Base-by-base conservation (phyloP, 2,888 invertebrate genomes). In the Cecidostiba fungosa region DNA sequence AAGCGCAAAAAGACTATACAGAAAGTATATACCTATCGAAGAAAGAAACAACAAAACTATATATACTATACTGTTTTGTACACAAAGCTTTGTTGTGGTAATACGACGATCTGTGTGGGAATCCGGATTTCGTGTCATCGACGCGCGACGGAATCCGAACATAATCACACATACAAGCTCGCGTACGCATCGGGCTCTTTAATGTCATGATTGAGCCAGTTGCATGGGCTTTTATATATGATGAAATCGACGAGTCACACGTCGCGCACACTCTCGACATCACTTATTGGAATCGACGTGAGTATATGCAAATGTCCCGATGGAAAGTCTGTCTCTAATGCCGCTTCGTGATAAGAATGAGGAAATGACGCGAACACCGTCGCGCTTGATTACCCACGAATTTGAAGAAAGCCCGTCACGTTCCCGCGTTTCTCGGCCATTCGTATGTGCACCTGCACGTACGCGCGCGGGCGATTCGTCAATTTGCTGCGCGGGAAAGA, bases 151-250 rank as follows among this genome's bases (percentile, higher is more conserved):
- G 32, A 32, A 32, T 32, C 32, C 32, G 32, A 32, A 32, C 3
- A n/a, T n/a, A n/a, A n/a, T n/a, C n/a, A n/a, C n/a, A n/a, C n/a
- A n/a, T n/a, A n/a, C n/a, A n/a, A n/a, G n/a, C n/a, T 23, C 32
- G 72, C 39, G 39, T 77, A 36, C 10, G 50, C 10, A 54, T n/a
- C 76, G 69, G 89, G 83, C 88, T 87, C 87, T 87, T 89, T 89
- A 91, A 91, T 91, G 90, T 82, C 89, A 86, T 82, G 89, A 92
- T 92, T 90, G 90, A 87, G 88, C 90, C 89, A 89, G 87, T 90
- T 90, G 89, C 89, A 88, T 86, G 84, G n/a, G n/a, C 81, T 84
- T 86, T n/a, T n/a, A n/a, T n/a, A n/a, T n/a, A 86, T 84, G 84
- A 86, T 82, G 84, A 86, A 86, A 84, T 84, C 84, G 86, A 72